Conservation (phyloP, 2,797 vertebrate species). For the Caiman crocodilus region DNA sequence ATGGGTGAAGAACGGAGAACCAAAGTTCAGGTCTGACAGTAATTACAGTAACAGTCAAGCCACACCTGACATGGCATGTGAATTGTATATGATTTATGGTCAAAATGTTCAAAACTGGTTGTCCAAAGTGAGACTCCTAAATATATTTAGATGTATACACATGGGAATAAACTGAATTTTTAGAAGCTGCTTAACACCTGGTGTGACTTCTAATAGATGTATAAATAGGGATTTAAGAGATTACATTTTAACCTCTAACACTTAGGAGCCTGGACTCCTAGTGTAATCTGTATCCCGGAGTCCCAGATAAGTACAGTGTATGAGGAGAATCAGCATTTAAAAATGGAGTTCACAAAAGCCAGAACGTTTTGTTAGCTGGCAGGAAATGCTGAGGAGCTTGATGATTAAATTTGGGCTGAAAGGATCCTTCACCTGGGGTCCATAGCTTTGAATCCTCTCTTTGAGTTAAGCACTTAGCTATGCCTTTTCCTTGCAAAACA, state of each 20-base stretch:
- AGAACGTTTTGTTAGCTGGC: too few relatives aligned
- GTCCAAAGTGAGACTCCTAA: neutral
- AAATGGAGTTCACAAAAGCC: too few relatives aligned
- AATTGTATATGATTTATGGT: constrained; percentile 1
- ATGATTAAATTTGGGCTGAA: too few relatives aligned
- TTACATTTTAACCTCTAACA: neutral
- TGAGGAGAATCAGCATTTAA: too few relatives aligned
- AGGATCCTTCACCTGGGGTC: too few relatives aligned
- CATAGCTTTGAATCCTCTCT: too few relatives aligned
- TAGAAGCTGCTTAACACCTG: neutral
- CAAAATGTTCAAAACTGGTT: neutral
- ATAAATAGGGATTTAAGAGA: neutral
- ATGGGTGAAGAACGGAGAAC: neutral
- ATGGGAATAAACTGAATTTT: neutral
- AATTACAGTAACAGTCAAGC: constrained; percentile 1
- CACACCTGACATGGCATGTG: neutral
- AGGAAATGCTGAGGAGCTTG: too few relatives aligned
- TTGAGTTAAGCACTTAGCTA: too few relatives aligned
- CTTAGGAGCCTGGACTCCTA: too few relatives aligned
- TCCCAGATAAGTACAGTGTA: too few relatives aligned
- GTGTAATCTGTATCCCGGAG: too few relatives aligned
- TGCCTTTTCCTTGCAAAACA: too few relatives aligned
- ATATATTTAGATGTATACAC: neutral
- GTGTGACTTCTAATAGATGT: neutral
- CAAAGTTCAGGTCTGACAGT: neutral